A percentile compares a stretch with the other conserved stretches of the same genome.
Evolutionary conservation across 2,113 vertebrate genomes (phyloP).

Genomic region (Tauraco erythrolophus): DNA sequence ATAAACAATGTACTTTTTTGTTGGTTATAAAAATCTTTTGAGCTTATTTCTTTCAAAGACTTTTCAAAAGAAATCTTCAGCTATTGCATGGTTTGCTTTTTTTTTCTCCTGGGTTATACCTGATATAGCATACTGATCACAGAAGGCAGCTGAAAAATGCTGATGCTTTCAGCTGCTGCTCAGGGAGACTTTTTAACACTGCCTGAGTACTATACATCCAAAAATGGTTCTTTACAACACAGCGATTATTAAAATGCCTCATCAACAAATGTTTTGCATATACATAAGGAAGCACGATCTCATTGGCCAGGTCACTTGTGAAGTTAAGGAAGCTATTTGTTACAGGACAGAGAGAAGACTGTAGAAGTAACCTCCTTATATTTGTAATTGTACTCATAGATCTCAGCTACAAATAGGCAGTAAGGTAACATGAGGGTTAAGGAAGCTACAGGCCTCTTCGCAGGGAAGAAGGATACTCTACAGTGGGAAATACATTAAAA

Average conservation of each 20-base stretch:
- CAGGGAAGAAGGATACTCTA: not conserved
- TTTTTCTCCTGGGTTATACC: not conserved
- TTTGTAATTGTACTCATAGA: not conserved
- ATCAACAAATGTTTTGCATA: not conserved
- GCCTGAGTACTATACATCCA: not conserved
- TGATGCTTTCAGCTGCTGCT: not conserved
- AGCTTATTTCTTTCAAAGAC: not conserved
- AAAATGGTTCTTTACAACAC: not conserved
- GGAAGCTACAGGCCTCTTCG: not conserved
- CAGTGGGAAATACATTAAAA: not conserved
- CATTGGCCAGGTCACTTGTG: not conserved
- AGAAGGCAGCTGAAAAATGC: not conserved
- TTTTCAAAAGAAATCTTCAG: not conserved
- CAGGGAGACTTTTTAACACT: not conserved
- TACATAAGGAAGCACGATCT: not conserved
- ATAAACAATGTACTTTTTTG: not conserved
- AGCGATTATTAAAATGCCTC: not conserved
- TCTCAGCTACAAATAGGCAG: not conserved
- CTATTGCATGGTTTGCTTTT: not conserved
- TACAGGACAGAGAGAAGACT: not conserved
- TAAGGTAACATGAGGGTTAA: not conserved
- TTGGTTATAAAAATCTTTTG: not conserved
- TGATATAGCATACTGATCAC: not conserved
- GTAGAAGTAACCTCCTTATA: not conserved
- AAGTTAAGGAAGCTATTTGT: not conserved